These are phyloP conservation scores for Aphyosemion australe DNA, from an alignment of 2,113 vertebrate genomes.

Conservation along the genomic window DNA sequence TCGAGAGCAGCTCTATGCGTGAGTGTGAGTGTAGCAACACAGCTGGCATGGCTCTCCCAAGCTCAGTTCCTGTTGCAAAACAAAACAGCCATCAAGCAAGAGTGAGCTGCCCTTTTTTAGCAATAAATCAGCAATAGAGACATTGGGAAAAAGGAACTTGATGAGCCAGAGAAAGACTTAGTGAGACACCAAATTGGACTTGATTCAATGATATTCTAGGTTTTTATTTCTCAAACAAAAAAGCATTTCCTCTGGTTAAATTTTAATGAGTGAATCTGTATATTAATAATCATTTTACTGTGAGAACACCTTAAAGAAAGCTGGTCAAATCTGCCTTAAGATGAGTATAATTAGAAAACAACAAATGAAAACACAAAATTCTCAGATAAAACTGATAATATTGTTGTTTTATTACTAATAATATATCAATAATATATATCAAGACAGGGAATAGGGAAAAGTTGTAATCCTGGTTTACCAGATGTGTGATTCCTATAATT, in stretches of 20 bases:
- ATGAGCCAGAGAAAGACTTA: background rate
- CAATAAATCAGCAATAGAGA: conserved; percentile 22
- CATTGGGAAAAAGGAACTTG: conserved; percentile 12
- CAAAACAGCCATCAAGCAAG: conserved; percentile 8
- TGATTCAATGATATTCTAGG: background rate
- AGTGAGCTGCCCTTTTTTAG: conserved; percentile 22
- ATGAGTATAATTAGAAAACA: no score
- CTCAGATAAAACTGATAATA: no score
- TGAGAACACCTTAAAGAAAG: background rate
- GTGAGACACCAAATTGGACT: background rate
- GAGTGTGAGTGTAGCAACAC: conserved; percentile 33
- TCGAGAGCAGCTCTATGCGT: conserved; percentile 2
- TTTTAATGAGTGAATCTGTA: background rate
- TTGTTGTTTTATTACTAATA: no score
- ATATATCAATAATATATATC: no score
- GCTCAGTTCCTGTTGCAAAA: conserved; percentile 54
- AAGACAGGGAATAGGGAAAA: no score
- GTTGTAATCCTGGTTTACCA: no score
- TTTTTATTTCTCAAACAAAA: background rate
- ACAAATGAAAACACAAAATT: no score
- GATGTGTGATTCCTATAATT: no score
- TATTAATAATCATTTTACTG: background rate
- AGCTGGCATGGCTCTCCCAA: conserved; percentile 45
- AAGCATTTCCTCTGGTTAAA: background rate
- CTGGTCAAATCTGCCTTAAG: no score